Evolutionary conservation across 2,113 vertebrate genomes (phyloP), one percentile per base, ranked within the genome.

Genomic region (Forbesichthys agassizii): DNA sequence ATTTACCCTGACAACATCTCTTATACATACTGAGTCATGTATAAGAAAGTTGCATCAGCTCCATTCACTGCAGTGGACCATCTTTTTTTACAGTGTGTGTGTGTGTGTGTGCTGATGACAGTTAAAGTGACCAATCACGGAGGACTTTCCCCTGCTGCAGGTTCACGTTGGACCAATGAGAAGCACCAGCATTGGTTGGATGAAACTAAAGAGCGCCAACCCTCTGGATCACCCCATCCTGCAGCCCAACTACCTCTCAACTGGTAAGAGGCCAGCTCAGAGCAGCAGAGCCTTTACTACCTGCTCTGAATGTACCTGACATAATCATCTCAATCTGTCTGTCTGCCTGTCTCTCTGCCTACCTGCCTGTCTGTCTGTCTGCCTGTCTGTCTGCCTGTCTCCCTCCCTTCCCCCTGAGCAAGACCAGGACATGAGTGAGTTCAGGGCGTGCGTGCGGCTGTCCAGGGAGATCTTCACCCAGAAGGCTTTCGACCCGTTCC

Each of bases 141-240:
- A 58, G 14, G 33, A 3, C 16, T 18, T 33, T 63, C 12, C 20
- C 16, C 8, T 72, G 64, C 59, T 69, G n/a, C 57, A 99, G 98
- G 96, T 98, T 61, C 98, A 99, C 0, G 95, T 98, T 48, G 98
- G 98, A 64, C 91, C 97, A 72, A 92, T 99, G 95, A 94, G 98
- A 82, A 95, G 89, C 84, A 93, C 91, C 0, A 99, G 97, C 62
- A 83, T 91, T 20, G 98, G 98, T 55, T 98, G 95, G 95, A 66
- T 99, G 60, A 98, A 95, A 79, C 90, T 99, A 85, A 94, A 91
- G 87, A 99, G 93, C 33, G 54, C 83, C 70, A 91, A 94, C 80
- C 97, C 97, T 4, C 82, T 67, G 0, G 96, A 95, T 42, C 97
- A 96, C 70, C 97, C 96, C 0, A 61, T 95, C 69, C 91, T 99